Evolutionary conservation across 2,797 vertebrate species (phyloP), one percentile per base, ranked within the genome.

Genomic region (Moxostoma hubbsi): DNA sequence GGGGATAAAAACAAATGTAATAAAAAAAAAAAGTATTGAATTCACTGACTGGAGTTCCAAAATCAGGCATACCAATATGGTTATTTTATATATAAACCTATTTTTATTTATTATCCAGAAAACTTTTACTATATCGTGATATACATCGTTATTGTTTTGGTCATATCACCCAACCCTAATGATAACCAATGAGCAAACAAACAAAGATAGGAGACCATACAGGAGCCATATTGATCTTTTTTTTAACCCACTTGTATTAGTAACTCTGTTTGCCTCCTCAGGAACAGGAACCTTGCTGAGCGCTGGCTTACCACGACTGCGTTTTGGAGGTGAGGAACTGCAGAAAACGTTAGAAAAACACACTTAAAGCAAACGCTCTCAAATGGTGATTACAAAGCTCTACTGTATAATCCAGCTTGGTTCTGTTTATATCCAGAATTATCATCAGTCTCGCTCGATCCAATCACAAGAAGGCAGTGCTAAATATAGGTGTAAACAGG

Each of bases 291-390:
- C 92, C 84, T 96, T 94, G 68, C 94, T 94, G 66, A 99, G 90
- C 16, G 97, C 96, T 9, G 98, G 97, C 90, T 98, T 99, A 79
- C 97, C 97, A 71, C 96, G 93, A 72, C 96, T 98, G 53, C 95
- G 93, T 89, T 98, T 98, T 72, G 95, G 95, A 69, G 96, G 96
- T 8, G 93, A 88, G 84, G 93, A 91, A 82, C 94, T 93, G 78
- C 92, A 85, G 77, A 80, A 78, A 84, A 51, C 73, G 43, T 86
- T 50, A 67, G 66, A 79, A 70, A 43, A 51, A 71, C 1, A 73
- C 24, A 75, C 9, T 65, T 77, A 59, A 13, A 59, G n/a, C 61
- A 61, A 36, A 12, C 6, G 13, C 7, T 36, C 36, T 46, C 11
- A 67, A 51, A 15, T 50, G 36, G 36, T 36, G 36, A 36, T 36